A percentile compares a stretch with the other conserved stretches of the same genome.
phyloP scores from a whole-genome alignment of 1,140 invertebrate genomes.

The Brachionus manjavacas region DNA sequence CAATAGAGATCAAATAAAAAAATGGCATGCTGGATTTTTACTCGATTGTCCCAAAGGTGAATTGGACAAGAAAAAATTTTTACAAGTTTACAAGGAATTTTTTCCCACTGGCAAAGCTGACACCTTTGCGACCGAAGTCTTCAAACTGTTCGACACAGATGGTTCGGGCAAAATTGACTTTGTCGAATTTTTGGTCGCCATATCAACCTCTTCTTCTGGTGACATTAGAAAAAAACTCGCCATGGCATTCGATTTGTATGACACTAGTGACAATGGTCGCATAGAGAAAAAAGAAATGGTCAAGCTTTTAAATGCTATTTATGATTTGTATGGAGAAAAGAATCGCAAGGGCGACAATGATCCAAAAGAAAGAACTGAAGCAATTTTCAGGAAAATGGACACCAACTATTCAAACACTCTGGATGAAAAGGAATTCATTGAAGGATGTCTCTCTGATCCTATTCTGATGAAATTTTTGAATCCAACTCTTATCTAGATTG shows the following conservation, averaged over 20 bases:
- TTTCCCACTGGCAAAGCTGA: slow-evolving; percentile 40
- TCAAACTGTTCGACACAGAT: slow-evolving; percentile 35
- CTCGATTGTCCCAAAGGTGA: slow-evolving; percentile 40
- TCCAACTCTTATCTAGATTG: background rate
- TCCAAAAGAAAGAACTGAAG: slow-evolving; percentile 35
- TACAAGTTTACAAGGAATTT: slow-evolving; percentile 42
- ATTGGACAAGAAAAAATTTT: slow-evolving; percentile 42
- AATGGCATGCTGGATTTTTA: slow-evolving; percentile 58
- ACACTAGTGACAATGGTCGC: slow-evolving; percentile 21
- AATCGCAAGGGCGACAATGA: slow-evolving; percentile 34
- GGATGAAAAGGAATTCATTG: slow-evolving; percentile 22
- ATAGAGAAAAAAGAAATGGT: slow-evolving; percentile 41
- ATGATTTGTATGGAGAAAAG: slow-evolving; percentile 37
- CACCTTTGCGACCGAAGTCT: slow-evolving; percentile 19
- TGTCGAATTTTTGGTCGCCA: slow-evolving; percentile 36
- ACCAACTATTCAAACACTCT: slow-evolving; percentile 29
- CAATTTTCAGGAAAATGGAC: slow-evolving; percentile 38
- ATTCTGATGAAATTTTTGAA: slow-evolving; percentile 40
- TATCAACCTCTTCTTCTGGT: background rate
- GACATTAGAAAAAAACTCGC: slow-evolving; percentile 25
- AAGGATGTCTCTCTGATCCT: slow-evolving; percentile 35
- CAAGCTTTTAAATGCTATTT: slow-evolving; percentile 34
- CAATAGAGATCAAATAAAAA: slow-evolving; percentile 55
- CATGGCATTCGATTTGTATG: slow-evolving; percentile 40
- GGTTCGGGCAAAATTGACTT: slow-evolving; percentile 41